Evolutionary conservation across 2,797 vertebrate genomes (phyloP), one percentile per base, ranked within the genome.

Genomic region (Apogon talboti): DNA sequence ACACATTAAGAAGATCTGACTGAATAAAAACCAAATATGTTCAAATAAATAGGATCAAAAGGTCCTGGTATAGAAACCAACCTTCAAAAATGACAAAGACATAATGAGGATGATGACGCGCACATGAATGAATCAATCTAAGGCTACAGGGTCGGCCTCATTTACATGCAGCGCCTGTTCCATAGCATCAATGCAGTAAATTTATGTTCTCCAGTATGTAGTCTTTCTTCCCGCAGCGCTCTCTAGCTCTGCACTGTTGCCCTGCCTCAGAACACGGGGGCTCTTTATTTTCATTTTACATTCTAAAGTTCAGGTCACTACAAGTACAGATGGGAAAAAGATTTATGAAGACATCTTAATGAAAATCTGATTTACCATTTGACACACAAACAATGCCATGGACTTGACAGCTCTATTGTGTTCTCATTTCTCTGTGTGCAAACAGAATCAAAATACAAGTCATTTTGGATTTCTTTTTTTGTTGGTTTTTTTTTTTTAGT

Each of bases 91-190:
- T 63, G 0, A 4, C n/a, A 28, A 15, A 12, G 1, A 37, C 1
- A 4, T 44, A 52, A 61, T 19, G 2, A 47, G 30, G 58, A 18
- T 7, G 62, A 46, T 16, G 35, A 70, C 28, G 21, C 43, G 12
- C 40, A 19, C 61, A 55, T 38, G 41, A 33, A 54, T 45, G 21
- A 77, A 71, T 79, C 49, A 56, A 54, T 68, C 18, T 10, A 43
- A 63, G 66, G 54, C 14, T 48, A 40, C 0, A 0, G 12, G 54
- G 71, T 62, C 15, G n/a, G 12, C 2, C 8, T 68, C 30, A 72
- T 85, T n/a, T 51, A 5, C 45, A 81, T 74, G 74, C 80, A 67
- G 35, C 50, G 14, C 58, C 33, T 24, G 45, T 49, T 19, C 53
- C 4, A 4, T 10, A 35, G 11, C 48, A 13, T 1, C 18, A 9